Evolutionary conservation across 2,888 invertebrate species (phyloP), one percentile per base, ranked within the genome.

Genomic region (Coenonympha glycerion): DNA sequence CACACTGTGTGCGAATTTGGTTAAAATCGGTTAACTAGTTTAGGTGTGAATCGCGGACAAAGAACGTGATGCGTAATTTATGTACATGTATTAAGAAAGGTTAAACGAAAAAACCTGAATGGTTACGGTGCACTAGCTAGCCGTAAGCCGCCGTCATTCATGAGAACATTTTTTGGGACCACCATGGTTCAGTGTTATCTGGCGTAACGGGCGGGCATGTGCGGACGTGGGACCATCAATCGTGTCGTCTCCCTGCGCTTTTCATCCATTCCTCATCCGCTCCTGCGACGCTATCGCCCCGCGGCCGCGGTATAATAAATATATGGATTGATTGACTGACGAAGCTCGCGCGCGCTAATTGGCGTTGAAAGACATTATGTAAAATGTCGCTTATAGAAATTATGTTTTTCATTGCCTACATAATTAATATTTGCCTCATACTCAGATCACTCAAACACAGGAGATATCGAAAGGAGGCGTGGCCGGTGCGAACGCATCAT

Each of bases 181-280:
- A 79, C 79, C 78, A 56, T 62, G 62, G 54, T 55, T 46, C 60
- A 52, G 49, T 47, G 57, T 71, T 73, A 76, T 76, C 76, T 70
- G 37, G 31, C 39, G 22, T 57, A 61, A 60, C 61, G 55, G 56
- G 53, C 60, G 58, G 49, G 60, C 59, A 61, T 57, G 63, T 61
- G 68, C 53, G 60, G 73, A 67, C 69, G 59, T 55, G 60, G 55
- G 60, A 69, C 69, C 79, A 83, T 79, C 75, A 81, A 79, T 81
- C 69, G 61, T 74, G 64, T 61, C 58, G 67, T 67, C 63, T 63
- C 59, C 59, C 63, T 60, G 59, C 66, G 56, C 60, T 66, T 68
- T 68, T 65, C 65, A 59, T 60, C 63, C 64, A 71, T 73, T 71
- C 69, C 64, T 76, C 73, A 69, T 66, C 57, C 53, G 57, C 49